phyloP scores from a whole-genome alignment of 2,888 invertebrate species.

The Aricia artaxerxes region DNA sequence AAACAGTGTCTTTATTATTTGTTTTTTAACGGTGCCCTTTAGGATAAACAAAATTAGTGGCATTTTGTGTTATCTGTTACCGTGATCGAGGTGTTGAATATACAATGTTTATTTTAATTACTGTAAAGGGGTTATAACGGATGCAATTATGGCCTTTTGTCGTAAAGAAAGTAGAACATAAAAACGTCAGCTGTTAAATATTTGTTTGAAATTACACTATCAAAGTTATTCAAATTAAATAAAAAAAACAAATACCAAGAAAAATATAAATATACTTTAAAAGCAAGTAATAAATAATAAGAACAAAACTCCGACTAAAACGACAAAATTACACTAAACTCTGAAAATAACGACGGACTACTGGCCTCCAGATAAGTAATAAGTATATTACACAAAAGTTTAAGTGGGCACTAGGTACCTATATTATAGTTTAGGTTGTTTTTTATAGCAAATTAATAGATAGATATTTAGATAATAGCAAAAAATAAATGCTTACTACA shows the following conservation, averaged over 20 bases:
- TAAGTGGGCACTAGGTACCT: too few species aligned
- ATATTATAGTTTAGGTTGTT: too few species aligned
- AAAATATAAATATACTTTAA: background rate
- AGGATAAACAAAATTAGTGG: background rate
- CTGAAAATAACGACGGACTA: too few species aligned
- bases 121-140: background rate
- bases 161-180: slow-evolving; percentile 16
- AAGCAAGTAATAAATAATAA: too few species aligned
- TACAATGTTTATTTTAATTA: slow-evolving; percentile 15
- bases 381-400: too few species aligned
- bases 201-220: background rate
- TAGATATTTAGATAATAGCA: too few species aligned
- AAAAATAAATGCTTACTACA: background rate
- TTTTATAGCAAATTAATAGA: too few species aligned
- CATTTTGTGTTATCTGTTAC: slow-evolving; percentile 6
- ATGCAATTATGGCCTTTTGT: slow-evolving; percentile 1
- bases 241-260: background rate
- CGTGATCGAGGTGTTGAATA: slow-evolving; percentile 17
- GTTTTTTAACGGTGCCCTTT: slow-evolving; percentile 14
- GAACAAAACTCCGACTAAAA: too few species aligned
- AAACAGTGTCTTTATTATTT: slow-evolving; percentile 33
- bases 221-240: background rate
- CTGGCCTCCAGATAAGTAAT: too few species aligned
- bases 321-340: too few species aligned
- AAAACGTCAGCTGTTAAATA: slow-evolving; percentile 20